These are phyloP conservation scores for Ceramica pisi DNA, from an alignment of 2,888 invertebrate species.

Conservation along the genomic window DNA sequence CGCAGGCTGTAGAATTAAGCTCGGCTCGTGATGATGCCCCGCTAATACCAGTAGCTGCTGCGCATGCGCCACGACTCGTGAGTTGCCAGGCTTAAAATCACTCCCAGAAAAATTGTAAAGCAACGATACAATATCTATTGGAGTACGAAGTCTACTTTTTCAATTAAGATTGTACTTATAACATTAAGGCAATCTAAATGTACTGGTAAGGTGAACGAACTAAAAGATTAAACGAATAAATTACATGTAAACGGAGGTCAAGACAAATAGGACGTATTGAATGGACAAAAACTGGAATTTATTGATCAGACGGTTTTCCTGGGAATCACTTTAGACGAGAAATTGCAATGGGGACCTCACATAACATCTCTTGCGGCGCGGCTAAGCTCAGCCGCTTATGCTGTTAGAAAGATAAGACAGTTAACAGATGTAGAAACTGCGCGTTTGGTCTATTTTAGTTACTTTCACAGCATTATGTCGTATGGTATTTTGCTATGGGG, in stretches of 20 bases:
- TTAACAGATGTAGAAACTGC: too few species aligned
- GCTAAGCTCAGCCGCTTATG: too few species aligned
- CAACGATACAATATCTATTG: background rate
- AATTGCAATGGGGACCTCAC: too few species aligned
- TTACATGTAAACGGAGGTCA: background rate
- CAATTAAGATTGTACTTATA: background rate
- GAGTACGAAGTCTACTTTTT: background rate
- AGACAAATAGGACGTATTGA: too few species aligned
- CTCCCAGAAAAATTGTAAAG: constrained; percentile 62
- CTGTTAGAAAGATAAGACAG: too few species aligned
- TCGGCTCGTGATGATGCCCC: constrained; percentile 60
- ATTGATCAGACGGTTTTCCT: too few species aligned
- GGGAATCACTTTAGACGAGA: too few species aligned
- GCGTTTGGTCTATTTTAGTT: too few species aligned
- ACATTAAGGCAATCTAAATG: background rate
- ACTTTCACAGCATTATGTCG: too few species aligned
- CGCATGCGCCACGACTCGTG: constrained; percentile 50
- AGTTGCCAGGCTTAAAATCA: constrained; percentile 50
- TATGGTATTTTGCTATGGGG: too few species aligned
- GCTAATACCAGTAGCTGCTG: constrained; percentile 73
- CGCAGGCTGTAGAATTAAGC: constrained; percentile 59
- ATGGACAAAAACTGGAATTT: too few species aligned
- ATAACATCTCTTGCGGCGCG: too few species aligned
- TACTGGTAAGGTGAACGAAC: background rate
- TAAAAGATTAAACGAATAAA: background rate